A percentile compares a stretch with the other conserved stretches of the same genome.
Conservation (phyloP, 1,140 invertebrate species). For the Piezodorus guildinii region DNA sequence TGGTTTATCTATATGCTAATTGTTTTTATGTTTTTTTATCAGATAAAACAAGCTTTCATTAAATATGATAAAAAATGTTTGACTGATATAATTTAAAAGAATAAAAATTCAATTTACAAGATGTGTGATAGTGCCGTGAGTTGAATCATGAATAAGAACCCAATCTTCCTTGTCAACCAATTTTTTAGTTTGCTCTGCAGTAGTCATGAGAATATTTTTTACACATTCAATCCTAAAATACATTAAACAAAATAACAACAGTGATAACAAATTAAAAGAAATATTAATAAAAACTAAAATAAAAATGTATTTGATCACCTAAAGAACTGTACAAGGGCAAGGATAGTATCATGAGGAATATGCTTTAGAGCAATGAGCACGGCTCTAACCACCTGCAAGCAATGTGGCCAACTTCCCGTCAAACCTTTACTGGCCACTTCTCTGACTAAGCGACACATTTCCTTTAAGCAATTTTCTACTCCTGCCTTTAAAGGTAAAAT, state of each 20-base stretch:
- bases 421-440: slow-evolving; percentile 1
- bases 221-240: slow-evolving; percentile 65
- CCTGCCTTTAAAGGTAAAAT: slow-evolving; percentile 21
- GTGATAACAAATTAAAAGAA: not conserved
- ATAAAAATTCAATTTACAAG: slow-evolving; percentile 44
- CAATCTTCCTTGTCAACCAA: slow-evolving; percentile 74
- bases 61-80: too few species aligned
- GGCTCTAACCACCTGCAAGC: not conserved
- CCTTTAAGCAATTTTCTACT: slow-evolving; percentile 16
- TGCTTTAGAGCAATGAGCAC: not conserved
- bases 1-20: too few species aligned
- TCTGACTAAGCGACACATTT: slow-evolving; percentile 19
- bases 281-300: slow-evolving; percentile 12
- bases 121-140: slow-evolving; percentile 68
- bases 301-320: slow-evolving; percentile 3
- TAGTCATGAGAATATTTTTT: slow-evolving; percentile 70
- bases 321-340: slow-evolving; percentile 44
- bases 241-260: slow-evolving; percentile 31
- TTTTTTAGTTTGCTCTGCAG: slow-evolving; percentile 63
- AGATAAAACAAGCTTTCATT: too few species aligned
- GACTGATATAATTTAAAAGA: not conserved
- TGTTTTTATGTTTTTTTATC: too few species aligned
- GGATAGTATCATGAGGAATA: slow-evolving; percentile 34
- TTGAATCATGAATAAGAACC: slow-evolving; percentile 71
- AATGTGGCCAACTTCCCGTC: not conserved